A percentile compares a stretch with the other conserved stretches of the same genome.
phyloP scores from a whole-genome alignment of 1,140 invertebrate genomes.

The Sycobia sp. region DNA sequence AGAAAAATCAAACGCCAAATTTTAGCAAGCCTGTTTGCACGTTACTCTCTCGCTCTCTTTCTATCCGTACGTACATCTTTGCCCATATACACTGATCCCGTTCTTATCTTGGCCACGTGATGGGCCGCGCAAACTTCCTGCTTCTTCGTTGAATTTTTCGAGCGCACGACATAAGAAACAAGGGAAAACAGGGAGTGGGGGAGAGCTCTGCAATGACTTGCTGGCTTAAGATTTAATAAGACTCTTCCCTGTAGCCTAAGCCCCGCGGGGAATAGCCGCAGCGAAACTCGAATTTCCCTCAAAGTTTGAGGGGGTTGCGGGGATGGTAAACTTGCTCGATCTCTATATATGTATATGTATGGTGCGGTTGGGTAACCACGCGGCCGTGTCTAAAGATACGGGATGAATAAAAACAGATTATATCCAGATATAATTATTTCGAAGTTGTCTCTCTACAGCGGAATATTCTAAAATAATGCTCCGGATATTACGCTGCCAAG shows the following conservation, averaged over 20 bases:
- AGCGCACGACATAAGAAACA: too few relatives aligned
- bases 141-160: too few relatives aligned
- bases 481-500: too few relatives aligned
- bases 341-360: too few relatives aligned
- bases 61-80: not conserved
- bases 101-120: not conserved
- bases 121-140: too few relatives aligned
- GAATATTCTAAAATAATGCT: too few relatives aligned
- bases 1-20: constrained; percentile 26
- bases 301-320: not conserved
- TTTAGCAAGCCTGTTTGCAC: not conserved
- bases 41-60: not conserved
- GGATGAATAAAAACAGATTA: too few relatives aligned
- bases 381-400: too few relatives aligned
- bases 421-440: too few relatives aligned
- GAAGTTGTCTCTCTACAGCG: too few relatives aligned
- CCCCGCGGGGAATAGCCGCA: not conserved
- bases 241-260: not conserved
- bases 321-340: not conserved
- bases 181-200: too few relatives aligned
- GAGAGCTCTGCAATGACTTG: not conserved
- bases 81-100: not conserved
- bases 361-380: too few relatives aligned
- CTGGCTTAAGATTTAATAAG: constrained; percentile 24
- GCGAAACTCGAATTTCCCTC: constrained; percentile 9